A percentile compares a stretch with the other conserved stretches of the same genome.
phyloP scores from a whole-genome alignment of 2,113 vertebrate genomes.

The Talpa occidentalis region DNA sequence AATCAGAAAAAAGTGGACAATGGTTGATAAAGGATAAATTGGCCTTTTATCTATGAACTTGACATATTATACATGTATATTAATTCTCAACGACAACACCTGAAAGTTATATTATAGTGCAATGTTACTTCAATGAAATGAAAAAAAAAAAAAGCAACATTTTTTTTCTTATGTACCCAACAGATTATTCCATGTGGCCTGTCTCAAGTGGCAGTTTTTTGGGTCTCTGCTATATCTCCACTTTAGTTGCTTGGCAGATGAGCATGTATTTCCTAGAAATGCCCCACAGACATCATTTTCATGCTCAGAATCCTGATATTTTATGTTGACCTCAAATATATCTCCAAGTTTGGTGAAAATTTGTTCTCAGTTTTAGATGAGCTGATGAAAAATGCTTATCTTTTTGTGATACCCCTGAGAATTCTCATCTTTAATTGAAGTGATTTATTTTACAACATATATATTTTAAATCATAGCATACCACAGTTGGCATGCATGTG shows the following conservation, averaged over 20 bases:
- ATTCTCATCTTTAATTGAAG: not conserved
- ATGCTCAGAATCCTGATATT: not conserved
- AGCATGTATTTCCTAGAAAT: not conserved
- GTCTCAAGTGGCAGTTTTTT: too few species aligned
- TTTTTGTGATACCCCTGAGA: not conserved
- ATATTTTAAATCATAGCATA: not conserved
- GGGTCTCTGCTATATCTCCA: not conserved
- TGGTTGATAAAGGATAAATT: too few species aligned
- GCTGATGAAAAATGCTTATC: not conserved
- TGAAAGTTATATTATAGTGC: too few species aligned
- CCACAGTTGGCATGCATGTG: not conserved
- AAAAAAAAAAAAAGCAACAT: not conserved
- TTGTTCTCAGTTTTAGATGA: not conserved
- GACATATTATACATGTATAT: too few species aligned
- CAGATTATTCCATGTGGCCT: not conserved
- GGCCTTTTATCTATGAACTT: too few species aligned
- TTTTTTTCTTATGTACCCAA: not conserved
- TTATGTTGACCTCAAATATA: not conserved
- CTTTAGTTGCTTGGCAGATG: not conserved
- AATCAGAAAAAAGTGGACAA: too few species aligned
- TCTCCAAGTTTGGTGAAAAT: not conserved
- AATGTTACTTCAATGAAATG: too few species aligned
- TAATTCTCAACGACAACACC: too few species aligned
- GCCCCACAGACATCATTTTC: not conserved
- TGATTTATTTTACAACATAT: not conserved